phyloP scores from a whole-genome alignment of 2,797 vertebrate genomes.

The Pempheris klunzingeri region DNA sequence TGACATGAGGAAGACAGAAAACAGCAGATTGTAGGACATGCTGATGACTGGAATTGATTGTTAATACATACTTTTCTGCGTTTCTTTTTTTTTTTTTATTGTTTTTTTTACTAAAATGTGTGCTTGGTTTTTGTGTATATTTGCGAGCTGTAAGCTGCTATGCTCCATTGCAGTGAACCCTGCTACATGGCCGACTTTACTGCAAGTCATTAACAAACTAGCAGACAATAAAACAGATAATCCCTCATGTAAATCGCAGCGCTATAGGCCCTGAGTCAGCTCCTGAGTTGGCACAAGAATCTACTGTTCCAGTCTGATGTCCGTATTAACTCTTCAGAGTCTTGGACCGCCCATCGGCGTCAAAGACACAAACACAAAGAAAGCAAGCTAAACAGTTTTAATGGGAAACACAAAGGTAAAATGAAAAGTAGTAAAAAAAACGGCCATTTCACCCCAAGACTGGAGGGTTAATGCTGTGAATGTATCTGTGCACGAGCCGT shows the following conservation, averaged over 20 bases:
- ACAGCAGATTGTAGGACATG: background rate
- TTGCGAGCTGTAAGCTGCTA: background rate
- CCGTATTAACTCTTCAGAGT: too few relatives aligned
- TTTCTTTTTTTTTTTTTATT: too few relatives aligned
- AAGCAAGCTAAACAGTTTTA: too few relatives aligned
- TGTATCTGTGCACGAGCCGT: background rate
- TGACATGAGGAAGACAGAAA: background rate
- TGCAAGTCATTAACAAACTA: conserved; percentile 41
- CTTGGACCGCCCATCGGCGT: too few relatives aligned
- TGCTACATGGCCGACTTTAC: conserved; percentile 25
- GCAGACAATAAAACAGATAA: conserved; percentile 45
- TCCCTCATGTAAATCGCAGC: conserved; percentile 49
- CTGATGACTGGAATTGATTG: background rate
- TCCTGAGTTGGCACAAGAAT: conserved; percentile 38
- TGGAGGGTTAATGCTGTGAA: conserved; percentile 17
- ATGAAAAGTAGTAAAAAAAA: too few relatives aligned
- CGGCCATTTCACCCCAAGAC: too few relatives aligned
- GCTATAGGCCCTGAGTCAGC: conserved; percentile 41
- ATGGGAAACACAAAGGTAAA: too few relatives aligned
- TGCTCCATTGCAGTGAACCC: conserved; percentile 4
- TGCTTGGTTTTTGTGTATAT: background rate
- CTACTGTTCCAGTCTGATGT: conserved; percentile 27
- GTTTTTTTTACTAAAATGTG: background rate
- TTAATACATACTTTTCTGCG: background rate
- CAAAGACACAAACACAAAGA: too few relatives aligned